Evolutionary conservation across 30 jellyfish, hydroid and myxozoan species (phyloP).

Genomic region (Catostylus mosaicus): DNA sequence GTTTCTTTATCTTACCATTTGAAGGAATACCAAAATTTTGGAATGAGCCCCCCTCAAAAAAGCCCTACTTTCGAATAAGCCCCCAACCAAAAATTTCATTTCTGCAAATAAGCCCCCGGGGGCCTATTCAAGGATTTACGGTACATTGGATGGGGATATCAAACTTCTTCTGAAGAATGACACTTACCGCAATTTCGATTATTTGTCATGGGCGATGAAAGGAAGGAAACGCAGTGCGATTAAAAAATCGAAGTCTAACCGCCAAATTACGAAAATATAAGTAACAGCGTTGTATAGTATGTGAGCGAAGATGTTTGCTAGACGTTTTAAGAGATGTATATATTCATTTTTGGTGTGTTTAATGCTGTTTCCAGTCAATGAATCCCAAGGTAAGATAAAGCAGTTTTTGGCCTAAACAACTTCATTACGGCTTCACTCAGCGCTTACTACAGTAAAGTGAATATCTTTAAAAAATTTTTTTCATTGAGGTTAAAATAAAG

Average conservation of each 20-base stretch:
- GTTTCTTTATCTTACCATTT: not conserved
- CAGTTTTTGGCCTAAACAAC: not conserved
- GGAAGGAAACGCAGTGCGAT: not conserved
- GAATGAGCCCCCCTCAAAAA: not conserved
- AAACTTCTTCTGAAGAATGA: not conserved
- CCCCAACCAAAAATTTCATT: not conserved
- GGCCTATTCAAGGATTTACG: not conserved
- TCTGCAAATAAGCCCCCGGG: not conserved
- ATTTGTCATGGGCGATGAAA: conserved; percentile 20
- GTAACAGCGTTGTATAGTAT: not conserved
- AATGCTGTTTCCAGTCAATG: not conserved
- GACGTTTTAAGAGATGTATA: not conserved
- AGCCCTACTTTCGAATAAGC: not conserved
- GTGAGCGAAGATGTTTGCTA: not conserved
- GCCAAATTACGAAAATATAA: not conserved
- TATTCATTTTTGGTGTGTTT: not conserved
- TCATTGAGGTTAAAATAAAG: not conserved
- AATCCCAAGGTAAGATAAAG: conserved; percentile 4
- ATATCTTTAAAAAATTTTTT: not conserved
- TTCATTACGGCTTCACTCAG: not conserved
- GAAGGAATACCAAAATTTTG: not conserved
- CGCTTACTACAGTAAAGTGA: not conserved
- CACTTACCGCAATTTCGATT: not conserved
- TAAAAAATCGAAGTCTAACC: not conserved
- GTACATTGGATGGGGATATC: not conserved